Base-by-base conservation (phyloP, 2,888 invertebrate species). In the Tuta absoluta region DNA sequence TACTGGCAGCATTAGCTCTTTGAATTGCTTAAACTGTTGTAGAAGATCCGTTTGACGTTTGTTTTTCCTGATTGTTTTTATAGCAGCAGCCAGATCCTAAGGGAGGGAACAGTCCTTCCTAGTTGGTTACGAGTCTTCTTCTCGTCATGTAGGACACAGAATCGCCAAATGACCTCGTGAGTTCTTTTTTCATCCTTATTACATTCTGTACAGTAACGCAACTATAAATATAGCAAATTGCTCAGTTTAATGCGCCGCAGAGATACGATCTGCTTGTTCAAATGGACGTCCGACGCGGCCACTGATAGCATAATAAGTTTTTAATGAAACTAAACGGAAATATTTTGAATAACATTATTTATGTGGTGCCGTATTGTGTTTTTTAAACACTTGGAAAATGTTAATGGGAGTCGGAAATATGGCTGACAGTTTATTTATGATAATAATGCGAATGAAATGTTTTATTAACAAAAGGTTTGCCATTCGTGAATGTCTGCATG, bases 241-340 rank as follows among this genome's bases (percentile, higher is more conserved):
- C 71, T 69, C 69, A 70, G 63, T 71, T 68, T 71, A 70, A 70
- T 71, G 69, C 66, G 66, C 63, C 59, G 65, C 62, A 57, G 41
- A 57, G 70, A 69, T 71, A 69, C 48, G 53, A 68, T 68, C 68
- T 51, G 63, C 63, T 61, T 64, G 64, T 67, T 69, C 64, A 48
- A 67, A 65, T 62, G 65, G 64, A 62, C 63, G 60, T 63, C 12
- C 56, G 17, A n/a, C n/a, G 45, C 19, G n/a, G 14, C 23, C 56
- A 56, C 28, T 58, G 62, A 60, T 61, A 68, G 64, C 49, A 61
- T 63, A 66, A 65, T 51, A 58, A 65, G 58, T 67, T 58, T 48
- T 49, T 60, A 59, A 63, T 62, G 53, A 24, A 33, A 41, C 60
- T 58, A 64, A 62, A 64, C 37, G 49, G 37, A 28, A 59, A 53